A percentile compares a stretch with the other conserved stretches of the same genome.
Conservation (phyloP, 2,113 vertebrate species). For the Cinclus cinclus region DNA sequence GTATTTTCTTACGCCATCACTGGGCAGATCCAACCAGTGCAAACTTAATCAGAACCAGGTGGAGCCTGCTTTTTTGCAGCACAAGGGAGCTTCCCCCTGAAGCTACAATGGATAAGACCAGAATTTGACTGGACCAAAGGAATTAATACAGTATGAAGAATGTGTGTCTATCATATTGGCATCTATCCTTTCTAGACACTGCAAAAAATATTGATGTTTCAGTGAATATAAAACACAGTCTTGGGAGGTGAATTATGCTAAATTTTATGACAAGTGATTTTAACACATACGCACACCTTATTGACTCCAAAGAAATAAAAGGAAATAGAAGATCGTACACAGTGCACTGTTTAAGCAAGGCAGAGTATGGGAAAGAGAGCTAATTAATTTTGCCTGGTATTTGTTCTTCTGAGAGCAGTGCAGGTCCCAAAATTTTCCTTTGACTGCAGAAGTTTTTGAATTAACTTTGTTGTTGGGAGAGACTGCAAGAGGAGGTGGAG, state of each 20-base stretch:
- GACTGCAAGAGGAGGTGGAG: slow-evolving; percentile 30
- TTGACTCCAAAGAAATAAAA: neutral
- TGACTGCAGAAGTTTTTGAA: neutral
- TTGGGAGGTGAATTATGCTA: neutral
- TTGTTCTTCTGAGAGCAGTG: neutral
- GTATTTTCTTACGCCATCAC: slow-evolving; percentile 37
- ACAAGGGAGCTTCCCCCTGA: slow-evolving; percentile 43
- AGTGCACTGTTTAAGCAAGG: neutral
- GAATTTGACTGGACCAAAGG: neutral
- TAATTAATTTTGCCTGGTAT: neutral
- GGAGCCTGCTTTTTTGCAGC: slow-evolving; percentile 18
- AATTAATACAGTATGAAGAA: neutral
- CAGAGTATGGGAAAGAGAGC: neutral
- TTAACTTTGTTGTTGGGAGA: neutral
- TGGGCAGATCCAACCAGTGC: slow-evolving; percentile 43
- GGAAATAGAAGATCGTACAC: neutral
- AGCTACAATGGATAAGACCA: slow-evolving; percentile 22
- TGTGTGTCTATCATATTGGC: rapidly evolving
- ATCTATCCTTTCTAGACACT: neutral
- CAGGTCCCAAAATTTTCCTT: neutral
- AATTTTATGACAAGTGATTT: neutral
- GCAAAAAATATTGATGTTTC: neutral
- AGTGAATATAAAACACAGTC: neutral
- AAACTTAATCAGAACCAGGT: slow-evolving; percentile 49
- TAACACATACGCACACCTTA: neutral